phyloP scores from a whole-genome alignment of 1,140 invertebrate genomes.

The Aricia agestis region DNA sequence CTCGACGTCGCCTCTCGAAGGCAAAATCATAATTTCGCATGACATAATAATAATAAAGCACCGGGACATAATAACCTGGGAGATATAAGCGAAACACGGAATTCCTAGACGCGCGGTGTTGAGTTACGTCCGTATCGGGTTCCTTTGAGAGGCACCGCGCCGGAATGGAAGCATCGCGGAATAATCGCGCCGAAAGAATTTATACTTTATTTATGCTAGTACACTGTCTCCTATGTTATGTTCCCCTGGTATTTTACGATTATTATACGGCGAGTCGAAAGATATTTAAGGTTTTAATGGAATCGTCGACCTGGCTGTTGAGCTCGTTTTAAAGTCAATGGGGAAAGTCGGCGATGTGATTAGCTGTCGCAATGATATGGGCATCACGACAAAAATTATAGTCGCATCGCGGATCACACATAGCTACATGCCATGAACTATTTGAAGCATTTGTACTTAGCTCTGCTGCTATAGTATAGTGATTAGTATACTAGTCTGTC shows the following conservation, averaged over 20 bases:
- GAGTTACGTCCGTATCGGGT: conserved; percentile 58
- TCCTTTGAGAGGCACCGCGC: conserved; percentile 65
- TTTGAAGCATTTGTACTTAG: background rate
- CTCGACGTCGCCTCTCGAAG: background rate
- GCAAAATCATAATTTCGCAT: conserved; percentile 37
- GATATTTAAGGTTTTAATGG: conserved; percentile 34
- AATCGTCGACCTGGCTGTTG: conserved; percentile 30
- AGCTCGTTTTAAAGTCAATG: background rate
- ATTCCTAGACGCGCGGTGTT: conserved; percentile 56
- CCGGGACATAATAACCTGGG: conserved; percentile 49
- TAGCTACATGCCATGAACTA: background rate
- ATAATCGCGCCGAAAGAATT: conserved; percentile 50
- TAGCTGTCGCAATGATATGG: background rate
- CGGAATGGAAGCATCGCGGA: conserved; percentile 53
- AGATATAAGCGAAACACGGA: conserved; percentile 55
- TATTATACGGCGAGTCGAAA: conserved; percentile 47
- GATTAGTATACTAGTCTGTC: too few relatives aligned
- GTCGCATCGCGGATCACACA: background rate
- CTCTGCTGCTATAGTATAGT: too few relatives aligned
- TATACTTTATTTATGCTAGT: conserved; percentile 58
- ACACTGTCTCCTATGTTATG: conserved; percentile 49
- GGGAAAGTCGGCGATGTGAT: background rate
- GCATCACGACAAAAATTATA: background rate
- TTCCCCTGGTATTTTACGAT: conserved; percentile 53
- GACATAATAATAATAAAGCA: conserved; percentile 58